Evolutionary conservation across 2,797 vertebrate species (phyloP), one percentile per base, ranked within the genome.

Genomic region (Rhinophrynus dorsalis): DNA sequence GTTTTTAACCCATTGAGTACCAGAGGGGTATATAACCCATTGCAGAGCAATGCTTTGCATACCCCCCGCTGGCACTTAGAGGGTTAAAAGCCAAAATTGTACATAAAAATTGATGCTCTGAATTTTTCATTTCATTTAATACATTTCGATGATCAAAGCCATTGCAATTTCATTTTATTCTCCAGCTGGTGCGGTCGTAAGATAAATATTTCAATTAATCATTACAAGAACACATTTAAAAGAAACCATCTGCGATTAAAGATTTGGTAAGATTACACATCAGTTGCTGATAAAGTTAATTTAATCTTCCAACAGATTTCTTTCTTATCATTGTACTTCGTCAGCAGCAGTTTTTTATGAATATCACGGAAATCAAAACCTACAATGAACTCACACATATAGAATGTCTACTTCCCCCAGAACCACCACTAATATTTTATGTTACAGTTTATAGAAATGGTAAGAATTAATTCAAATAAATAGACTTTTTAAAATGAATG

Each of bases 281-380:
- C 44, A 29, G 42, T 57, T 17, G 5, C 52, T 57, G 68, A 57
- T 40, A 65, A 64, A 64, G 33, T 40, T n/a, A 45, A 33, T 61
- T 35, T 72, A 65, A 72, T 72, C 68, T 58, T 50, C 26, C 47
- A 72, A 72, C 61, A 5, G 9, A n/a, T 63, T 70, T 44, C 29
- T 55, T 24, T 15, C 38, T 69, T 64, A 65, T 64, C 61, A 42
- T 15, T 27, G 24, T 27, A 20, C 11, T 9, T 9, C 40, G 32
- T 65, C 32, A 57, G 52, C 42, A 17, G 24, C 35, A 23, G 33
- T 40, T 65, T 64, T 65, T 72, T 61, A 69, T 69, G 33, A 51
- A 58, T 60, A 54, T 10, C 45, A 2, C 4, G 20, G 26, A 60
- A 45, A 60, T 42, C 26, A 42, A 62, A 58, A 35, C 21, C 13